phyloP scores from a whole-genome alignment of 2,797 vertebrate genomes.

The Epinephelus malabaricus region DNA sequence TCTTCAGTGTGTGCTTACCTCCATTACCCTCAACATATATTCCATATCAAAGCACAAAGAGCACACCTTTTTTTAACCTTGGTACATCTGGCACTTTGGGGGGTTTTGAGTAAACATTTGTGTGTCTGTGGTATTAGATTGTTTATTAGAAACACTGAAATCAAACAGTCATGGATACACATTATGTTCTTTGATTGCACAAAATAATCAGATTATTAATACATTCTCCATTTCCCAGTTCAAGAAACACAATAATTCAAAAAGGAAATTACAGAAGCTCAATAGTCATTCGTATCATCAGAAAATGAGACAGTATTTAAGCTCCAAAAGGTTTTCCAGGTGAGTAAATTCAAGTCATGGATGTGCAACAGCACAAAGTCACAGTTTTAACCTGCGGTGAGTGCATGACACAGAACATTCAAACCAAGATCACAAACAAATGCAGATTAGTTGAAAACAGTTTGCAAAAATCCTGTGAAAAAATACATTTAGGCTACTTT shows the following conservation, averaged over 20 bases:
- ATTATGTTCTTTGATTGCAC: conserved; percentile 54
- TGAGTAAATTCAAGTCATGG: conserved; percentile 26
- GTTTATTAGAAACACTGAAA: not conserved
- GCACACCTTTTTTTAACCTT: not conserved
- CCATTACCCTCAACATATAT: not conserved
- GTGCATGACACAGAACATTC: conserved; percentile 6
- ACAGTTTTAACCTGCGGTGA: conserved; percentile 10
- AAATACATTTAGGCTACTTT: not conserved
- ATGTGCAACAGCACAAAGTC: conserved; percentile 11
- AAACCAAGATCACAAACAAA: conserved; percentile 8
- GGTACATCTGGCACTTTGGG: not conserved
- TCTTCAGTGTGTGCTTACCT: not conserved
- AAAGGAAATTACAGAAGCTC: conserved; percentile 6
- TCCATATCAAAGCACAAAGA: not conserved
- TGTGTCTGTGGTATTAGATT: not conserved
- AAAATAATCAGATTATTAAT: conserved; percentile 22
- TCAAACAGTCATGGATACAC: conserved; percentile 13
- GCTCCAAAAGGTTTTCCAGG: not conserved
- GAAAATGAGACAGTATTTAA: conserved; percentile 1
- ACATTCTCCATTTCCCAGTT: conserved; percentile 25
- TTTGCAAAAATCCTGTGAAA: not conserved
- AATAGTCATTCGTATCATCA: not conserved
- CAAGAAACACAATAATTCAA: conserved; percentile 4
- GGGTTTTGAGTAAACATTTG: not conserved
- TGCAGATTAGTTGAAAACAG: not conserved